These are phyloP conservation scores for Clarias batrachus DNA, from an alignment of 2,113 vertebrate species.

Conservation along the genomic window DNA sequence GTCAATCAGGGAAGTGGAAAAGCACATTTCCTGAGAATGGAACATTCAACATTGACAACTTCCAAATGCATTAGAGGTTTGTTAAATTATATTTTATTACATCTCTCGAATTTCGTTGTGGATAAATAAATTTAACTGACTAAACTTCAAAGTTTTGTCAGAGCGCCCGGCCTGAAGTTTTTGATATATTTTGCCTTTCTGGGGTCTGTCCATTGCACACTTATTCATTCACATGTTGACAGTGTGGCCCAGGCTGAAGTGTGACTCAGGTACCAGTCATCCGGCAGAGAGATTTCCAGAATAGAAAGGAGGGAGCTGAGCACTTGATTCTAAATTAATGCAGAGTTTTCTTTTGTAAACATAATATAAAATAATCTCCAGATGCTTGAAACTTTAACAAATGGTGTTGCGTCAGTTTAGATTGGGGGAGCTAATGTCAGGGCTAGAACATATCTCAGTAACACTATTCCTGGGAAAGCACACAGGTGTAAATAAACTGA, in stretches of 20 bases:
- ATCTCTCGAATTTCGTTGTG: neutral
- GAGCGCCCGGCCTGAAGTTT: neutral
- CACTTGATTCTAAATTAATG: conserved; percentile 18
- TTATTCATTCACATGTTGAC: conserved; percentile 33
- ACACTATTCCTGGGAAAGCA: conserved; percentile 7
- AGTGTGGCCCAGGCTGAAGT: conserved; percentile 23
- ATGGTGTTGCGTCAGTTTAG: neutral
- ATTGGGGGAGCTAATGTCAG: neutral
- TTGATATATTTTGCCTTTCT: neutral
- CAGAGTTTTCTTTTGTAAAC: neutral
- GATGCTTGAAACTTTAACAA: neutral
- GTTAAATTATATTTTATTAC: neutral
- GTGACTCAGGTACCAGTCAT: conserved; percentile 24
- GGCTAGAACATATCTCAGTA: neutral
- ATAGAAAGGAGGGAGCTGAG: conserved; percentile 3
- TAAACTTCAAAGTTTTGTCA: neutral
- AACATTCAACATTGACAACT: conserved; percentile 15
- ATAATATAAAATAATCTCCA: conserved; percentile 17
- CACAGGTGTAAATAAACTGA: conserved; percentile 22
- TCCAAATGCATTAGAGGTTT: neutral
- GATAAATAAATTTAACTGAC: neutral
- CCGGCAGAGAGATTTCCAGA: conserved; percentile 14
- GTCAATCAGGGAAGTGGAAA: conserved; percentile 22
- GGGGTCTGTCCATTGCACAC: conserved; percentile 6
- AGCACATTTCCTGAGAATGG: conserved; percentile 34